Base-by-base conservation (phyloP, 2,888 invertebrate genomes). In the Epinotia bilunana region DNA sequence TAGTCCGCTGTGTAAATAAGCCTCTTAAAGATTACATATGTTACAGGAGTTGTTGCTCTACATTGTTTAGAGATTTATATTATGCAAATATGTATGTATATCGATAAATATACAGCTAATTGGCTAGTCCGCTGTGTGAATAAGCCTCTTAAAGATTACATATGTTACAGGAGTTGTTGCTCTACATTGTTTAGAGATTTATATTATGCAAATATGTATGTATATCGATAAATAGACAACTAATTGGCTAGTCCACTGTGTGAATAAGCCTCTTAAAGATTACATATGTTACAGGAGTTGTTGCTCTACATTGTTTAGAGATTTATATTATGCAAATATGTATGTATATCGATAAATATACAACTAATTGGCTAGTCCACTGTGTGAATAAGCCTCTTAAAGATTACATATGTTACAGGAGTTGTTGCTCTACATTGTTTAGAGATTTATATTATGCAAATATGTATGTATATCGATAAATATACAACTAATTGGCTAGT, bases 251-350 rank as follows among this genome's bases (percentile, higher is more conserved):
- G 53, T 33, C n/a, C 18, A 33, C n/a, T 53, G 49, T 28, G 28
- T 53, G 65, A 53, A 5, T 55, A 65, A 33, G n/a, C 65, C 53
- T 28, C 28, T 53, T 65, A 55, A 23, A 6, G 49, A 49, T 16
- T 49, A 49, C 49, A 49, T 53, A n/a, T 53, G 53, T 4, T 53
- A 53, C 53, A 49, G 16, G 16, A 49, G 46, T 49, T n/a, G 49
- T 16, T 49, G 16, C 49, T n/a, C n/a, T 53, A n/a, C n/a, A 53
- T 53, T 53, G 53, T n/a, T n/a, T n/a, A n/a, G 3, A 23, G 46
- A 28, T 60, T 58, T 28, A 57, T 23, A 60, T 57, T 65, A 65
- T 65, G 65, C 65, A 65, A 65, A 65, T 53, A 65, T 53, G 18
- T 18, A 53, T 28, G 23, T 28, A 28, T 53, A 65, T 65, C 53